phyloP scores from a whole-genome alignment of 2,113 vertebrate genomes.

The Mormyrus lacerda region DNA sequence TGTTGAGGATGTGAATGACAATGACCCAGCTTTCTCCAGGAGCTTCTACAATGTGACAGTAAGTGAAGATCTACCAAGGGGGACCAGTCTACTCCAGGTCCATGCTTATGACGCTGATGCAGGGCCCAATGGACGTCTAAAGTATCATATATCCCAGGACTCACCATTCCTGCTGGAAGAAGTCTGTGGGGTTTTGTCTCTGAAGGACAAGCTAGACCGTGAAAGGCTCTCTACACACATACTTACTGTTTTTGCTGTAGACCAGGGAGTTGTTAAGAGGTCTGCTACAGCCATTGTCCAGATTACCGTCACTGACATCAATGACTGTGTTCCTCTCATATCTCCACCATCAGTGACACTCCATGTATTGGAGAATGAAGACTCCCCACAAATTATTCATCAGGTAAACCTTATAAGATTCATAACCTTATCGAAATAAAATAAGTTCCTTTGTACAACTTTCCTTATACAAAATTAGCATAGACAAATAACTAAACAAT shows the following conservation, averaged over 20 bases:
- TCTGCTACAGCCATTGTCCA: slow-evolving; percentile 35
- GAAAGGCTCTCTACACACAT: slow-evolving; percentile 40
- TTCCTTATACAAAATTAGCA: neutral
- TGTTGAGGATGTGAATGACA: slow-evolving; percentile 59
- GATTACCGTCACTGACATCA: slow-evolving; percentile 40
- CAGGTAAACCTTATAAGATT: too few relatives aligned
- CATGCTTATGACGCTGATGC: slow-evolving; percentile 52
- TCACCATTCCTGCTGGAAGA: slow-evolving; percentile 49
- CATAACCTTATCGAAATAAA: neutral
- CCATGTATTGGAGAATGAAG: slow-evolving; percentile 37
- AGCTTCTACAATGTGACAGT: slow-evolving; percentile 44
- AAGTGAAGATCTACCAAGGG: slow-evolving; percentile 48
- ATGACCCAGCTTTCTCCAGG: slow-evolving; percentile 52
- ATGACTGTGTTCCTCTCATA: slow-evolving; percentile 40
- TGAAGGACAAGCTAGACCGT: slow-evolving; percentile 51
- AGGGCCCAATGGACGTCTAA: slow-evolving; percentile 50
- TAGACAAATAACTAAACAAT: neutral
- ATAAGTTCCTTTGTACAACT: neutral
- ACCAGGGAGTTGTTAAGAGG: slow-evolving; percentile 31
- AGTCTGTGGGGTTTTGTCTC: slow-evolving; percentile 48
- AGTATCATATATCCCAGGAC: slow-evolving; percentile 43
- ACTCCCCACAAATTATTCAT: slow-evolving; percentile 31
- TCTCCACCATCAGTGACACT: slow-evolving; percentile 25
- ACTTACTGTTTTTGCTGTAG: slow-evolving; percentile 32
- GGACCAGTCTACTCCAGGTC: slow-evolving; percentile 46